These are phyloP conservation scores for Ciconia nigra DNA, from an alignment of 2,797 vertebrate species.

Conservation along the genomic window DNA sequence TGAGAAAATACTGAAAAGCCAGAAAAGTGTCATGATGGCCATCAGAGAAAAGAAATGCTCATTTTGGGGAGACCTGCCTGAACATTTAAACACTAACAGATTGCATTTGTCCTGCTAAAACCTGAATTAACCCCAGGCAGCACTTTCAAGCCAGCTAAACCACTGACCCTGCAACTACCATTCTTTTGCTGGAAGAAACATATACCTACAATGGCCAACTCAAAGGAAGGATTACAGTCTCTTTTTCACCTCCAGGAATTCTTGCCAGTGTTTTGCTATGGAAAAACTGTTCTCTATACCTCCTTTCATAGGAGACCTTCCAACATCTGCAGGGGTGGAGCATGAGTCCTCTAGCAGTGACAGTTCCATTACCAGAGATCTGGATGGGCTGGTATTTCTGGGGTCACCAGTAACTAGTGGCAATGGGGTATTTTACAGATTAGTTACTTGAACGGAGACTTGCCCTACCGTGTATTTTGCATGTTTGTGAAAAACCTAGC, in stretches of 20 bases:
- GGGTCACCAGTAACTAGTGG: neutral
- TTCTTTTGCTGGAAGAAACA: neutral
- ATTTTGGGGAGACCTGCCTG: neutral
- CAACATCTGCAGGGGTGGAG: neutral
- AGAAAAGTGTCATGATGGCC: neutral
- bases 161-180: slow-evolving; percentile 20
- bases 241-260: slow-evolving; percentile 8
- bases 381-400: neutral
- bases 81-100: neutral
- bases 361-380: neutral
- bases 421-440: neutral
- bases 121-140: slow-evolving; percentile 39
- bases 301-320: neutral
- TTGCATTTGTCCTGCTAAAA: neutral
- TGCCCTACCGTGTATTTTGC: neutral
- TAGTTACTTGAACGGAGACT: neutral
- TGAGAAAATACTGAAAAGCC: slow-evolving; percentile 19
- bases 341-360: neutral
- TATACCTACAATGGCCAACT: neutral
- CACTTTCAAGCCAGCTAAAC: neutral
- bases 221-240: slow-evolving; percentile 5
- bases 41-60: neutral
- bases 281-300: neutral
- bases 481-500: neutral
- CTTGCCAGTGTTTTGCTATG: neutral